A percentile compares a stretch with the other conserved stretches of the same genome.
Conservation (phyloP, 1,140 invertebrate genomes). For the Megalonaias nervosa region DNA sequence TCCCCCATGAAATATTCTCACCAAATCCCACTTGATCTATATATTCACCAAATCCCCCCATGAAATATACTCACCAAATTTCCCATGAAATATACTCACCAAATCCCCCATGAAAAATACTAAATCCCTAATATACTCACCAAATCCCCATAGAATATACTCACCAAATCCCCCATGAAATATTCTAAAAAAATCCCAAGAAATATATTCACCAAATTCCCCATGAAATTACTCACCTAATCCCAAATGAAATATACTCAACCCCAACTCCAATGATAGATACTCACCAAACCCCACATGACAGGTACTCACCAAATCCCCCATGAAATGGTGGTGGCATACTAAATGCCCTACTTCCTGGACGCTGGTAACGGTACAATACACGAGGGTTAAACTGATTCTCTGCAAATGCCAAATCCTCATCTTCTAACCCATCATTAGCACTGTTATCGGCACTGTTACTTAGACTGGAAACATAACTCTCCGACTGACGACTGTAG, state of each 20-base stretch:
- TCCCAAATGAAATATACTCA: no score
- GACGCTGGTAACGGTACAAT: conserved; percentile 62
- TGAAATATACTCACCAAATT: no score
- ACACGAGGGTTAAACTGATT: conserved; percentile 52
- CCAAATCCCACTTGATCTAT: no score
- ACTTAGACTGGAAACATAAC: conserved; percentile 67
- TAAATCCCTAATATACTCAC: no score
- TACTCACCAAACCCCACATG: no score
- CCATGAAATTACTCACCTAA: no score
- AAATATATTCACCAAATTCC: no score
- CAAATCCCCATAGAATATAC: neutral
- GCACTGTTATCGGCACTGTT: conserved; percentile 66
- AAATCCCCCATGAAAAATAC: no score
- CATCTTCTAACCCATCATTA: conserved; percentile 55
- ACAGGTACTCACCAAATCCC: conserved; percentile 36
- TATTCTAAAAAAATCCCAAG: no score
- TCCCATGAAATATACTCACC: no score
- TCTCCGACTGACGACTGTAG: conserved; percentile 69
- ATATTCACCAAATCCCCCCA: conserved; percentile 27
- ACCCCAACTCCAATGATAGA: no score
- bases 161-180: conserved; percentile 25
- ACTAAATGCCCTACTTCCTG: conserved; percentile 65
- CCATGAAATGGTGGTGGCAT: conserved; percentile 51
- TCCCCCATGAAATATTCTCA: no score
- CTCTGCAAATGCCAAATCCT: conserved; percentile 40